Evolutionary conservation across 2,797 vertebrate species (phyloP), one percentile per base, ranked within the genome.

Genomic region (Brotula barbata): DNA sequence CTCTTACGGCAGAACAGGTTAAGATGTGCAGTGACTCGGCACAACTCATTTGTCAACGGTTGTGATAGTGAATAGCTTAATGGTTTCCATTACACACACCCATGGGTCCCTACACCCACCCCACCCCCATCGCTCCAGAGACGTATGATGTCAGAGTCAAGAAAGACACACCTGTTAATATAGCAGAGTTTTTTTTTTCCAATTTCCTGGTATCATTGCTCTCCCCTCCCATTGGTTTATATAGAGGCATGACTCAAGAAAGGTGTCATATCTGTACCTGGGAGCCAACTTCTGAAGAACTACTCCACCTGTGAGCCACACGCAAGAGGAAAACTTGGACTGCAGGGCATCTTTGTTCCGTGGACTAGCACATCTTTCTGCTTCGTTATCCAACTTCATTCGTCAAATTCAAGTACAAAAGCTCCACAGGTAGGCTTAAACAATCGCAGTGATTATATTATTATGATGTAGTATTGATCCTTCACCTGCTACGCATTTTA

Each of bases 201-300:
- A n/a, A 15, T 7, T 28, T 28, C 45, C 14, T 9, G 45, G 11
- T 13, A 13, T 47, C 45, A n/a, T 14, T 16, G 6, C 9, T 33
- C 31, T 33, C 11, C 31, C 31, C 31, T 33, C 31, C 31, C 31
- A 6, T 10, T 19, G 31, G 9, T 28, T 10, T 10, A 3, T 1
- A 23, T 71, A 80, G 42, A 2, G 33, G 20, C 11, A 46, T 5
- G 9, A 7, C 3, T 11, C 2, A 1, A 12, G 40, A 58, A 58
- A 59, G 66, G 58, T 67, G 68, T 65, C 65, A 77, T 59, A 72
- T 25, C 52, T 55, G 51, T 6, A 71, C 23, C 55, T 45, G 34
- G 39, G n/a, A 51, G 48, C 52, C 33, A 7, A 11, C 56, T 51
- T n/a, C 16, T 21, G 21, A 36, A 2, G 17, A 4, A 13, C 12